Evolutionary conservation across 2,797 vertebrate genomes (phyloP), one percentile per base, ranked within the genome.

Genomic region (Hydrocynus forskahlii): DNA sequence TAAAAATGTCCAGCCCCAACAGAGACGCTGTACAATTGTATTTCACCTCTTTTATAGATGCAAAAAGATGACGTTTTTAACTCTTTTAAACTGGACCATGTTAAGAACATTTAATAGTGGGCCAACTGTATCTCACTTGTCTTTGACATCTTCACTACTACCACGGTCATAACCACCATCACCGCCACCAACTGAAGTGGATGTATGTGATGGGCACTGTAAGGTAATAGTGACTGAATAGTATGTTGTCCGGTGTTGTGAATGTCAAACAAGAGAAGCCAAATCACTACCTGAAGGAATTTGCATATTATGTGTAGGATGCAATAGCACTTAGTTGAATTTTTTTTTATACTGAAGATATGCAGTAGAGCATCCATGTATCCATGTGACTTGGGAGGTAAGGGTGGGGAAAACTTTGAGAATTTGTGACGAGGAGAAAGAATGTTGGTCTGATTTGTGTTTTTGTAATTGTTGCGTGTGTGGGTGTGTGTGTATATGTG

Each of bases 11-110:
- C 62, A 52, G 48, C 63, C 63, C 73, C 70, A n/a, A 55, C 54
- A 63, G 45, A 84, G 68, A 77, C 74, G 45, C 57, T 78, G 70
- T 82, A 80, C 77, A 84, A 21, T 81, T 81, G 60, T 76, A 64
- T 48, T 75, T 48, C 23, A 75, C 57, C 55, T 75, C 79, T 63
- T 82, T 78, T 82, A 77, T 77, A 80, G 78, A 79, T 60, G 13
- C 17, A 66, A 80, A 80, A 80, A 25, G 14, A 57, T 1, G 19
- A 67, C 3, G 29, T 79, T 80, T 85, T 81, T 68, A 84, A 59
- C 59, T 68, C 62, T 75, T 84, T 69, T 78, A 64, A 80, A 78
- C 43, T 76, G n/a, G 74, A 76, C 59, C 23, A 59, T 76, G 43
- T 76, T 62, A 29, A 38, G 64, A 67, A 38, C 38, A n/a, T 17